Percentiles rank a stretch among this genome's conserved stretches.
phyloP scores from a whole-genome alignment of 2,888 invertebrate species.

The Hofmannophila pseudospretella region DNA sequence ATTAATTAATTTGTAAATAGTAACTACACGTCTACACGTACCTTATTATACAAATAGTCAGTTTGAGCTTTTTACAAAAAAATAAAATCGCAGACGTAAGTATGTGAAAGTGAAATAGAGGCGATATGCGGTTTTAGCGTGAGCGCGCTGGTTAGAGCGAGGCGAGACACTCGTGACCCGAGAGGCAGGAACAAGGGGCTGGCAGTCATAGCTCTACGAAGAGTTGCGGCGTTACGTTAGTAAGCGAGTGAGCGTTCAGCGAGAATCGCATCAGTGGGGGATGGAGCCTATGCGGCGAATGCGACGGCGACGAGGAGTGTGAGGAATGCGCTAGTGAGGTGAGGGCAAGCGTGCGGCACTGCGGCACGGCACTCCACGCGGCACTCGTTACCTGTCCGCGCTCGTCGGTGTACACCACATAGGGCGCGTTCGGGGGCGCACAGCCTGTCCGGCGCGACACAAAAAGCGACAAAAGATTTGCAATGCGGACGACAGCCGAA shows the following conservation, averaged over 20 bases:
- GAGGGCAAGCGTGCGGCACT: constrained; percentile 8
- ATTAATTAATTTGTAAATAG: not conserved
- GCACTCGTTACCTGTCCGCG: constrained; percentile 93
- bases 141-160: constrained; percentile 48
- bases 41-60: not conserved
- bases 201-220: constrained; percentile 10
- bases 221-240: constrained; percentile 34
- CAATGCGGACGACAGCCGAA: constrained; percentile 73
- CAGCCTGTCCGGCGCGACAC: constrained; percentile 74
- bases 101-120: too few relatives aligned
- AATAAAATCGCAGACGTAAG: constrained; percentile 26
- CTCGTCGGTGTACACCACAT: constrained; percentile 96
- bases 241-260: constrained; percentile 32
- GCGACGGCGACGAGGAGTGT: constrained; percentile 8
- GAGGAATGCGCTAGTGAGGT: constrained; percentile 14
- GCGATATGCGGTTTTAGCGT: constrained; percentile 41
- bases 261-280: constrained; percentile 13
- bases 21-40: not conserved
- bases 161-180: constrained; percentile 22
- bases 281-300: too few relatives aligned
- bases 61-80: constrained; percentile 37
- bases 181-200: constrained; percentile 6
- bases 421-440: constrained; percentile 93
- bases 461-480: constrained; percentile 74
- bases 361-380: constrained; percentile 30